A percentile compares a stretch with the other conserved stretches of the same genome.
phyloP scores from a whole-genome alignment of 2,797 vertebrate species.

The Chloroceryle inda region DNA sequence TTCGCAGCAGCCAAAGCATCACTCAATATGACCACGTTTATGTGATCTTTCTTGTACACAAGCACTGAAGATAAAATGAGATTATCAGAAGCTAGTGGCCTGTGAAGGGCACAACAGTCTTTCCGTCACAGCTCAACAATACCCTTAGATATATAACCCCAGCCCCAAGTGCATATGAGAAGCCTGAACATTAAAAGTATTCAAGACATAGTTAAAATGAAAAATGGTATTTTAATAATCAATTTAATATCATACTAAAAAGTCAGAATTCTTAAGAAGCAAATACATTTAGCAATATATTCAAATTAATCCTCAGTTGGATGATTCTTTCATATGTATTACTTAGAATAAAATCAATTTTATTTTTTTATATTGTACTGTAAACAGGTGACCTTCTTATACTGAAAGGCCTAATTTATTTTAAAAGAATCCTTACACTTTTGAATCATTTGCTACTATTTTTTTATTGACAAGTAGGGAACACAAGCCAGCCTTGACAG shows the following conservation, averaged over 20 bases:
- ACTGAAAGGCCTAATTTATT: not conserved
- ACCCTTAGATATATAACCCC: constrained; percentile 66
- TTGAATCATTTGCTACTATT: not conserved
- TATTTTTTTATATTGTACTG: not conserved
- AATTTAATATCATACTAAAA: not conserved
- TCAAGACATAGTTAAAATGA: not conserved
- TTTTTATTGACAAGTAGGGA: not conserved
- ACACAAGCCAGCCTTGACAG: not conserved
- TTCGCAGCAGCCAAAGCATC: not conserved
- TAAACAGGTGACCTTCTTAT: not conserved
- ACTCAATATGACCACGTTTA: not conserved
- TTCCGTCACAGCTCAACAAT: constrained; percentile 64
- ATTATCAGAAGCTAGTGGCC: constrained; percentile 85
- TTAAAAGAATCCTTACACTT: not conserved
- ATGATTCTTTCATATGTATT: constrained; percentile 39
- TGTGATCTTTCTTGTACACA: constrained; percentile 68
- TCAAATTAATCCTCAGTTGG: constrained; percentile 40
- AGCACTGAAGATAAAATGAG: constrained; percentile 82
- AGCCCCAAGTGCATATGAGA: constrained; percentile 59
- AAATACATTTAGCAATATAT: not conserved
- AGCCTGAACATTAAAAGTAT: constrained; percentile 60
- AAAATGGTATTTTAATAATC: constrained; percentile 38
- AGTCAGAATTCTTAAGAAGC: constrained; percentile 14
- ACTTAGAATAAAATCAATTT: not conserved
- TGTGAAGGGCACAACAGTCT: constrained; percentile 86